These are phyloP conservation scores for Campoletis raptor DNA, from an alignment of 2,888 invertebrate genomes.

Conservation along the genomic window DNA sequence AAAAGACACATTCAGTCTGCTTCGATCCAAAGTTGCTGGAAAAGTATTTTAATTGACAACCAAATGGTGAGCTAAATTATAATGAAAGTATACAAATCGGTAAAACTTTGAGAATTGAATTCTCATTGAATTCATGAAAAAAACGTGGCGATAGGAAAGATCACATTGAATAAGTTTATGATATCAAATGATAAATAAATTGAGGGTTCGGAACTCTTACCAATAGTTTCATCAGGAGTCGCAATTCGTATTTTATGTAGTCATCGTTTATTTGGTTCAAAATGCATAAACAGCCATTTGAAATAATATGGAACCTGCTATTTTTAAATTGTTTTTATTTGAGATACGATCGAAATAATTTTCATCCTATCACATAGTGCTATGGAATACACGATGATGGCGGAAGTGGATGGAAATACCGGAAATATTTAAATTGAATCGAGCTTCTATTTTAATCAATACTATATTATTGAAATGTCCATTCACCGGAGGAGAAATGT, in stretches of 20 bases:
- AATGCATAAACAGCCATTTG: neutral
- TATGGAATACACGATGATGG: neutral
- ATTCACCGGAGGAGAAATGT: conserved; percentile 53
- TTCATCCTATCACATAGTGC: neutral
- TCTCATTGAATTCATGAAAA: no score
- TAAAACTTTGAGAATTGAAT: no score
- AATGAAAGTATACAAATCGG: no score
- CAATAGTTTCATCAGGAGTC: neutral
- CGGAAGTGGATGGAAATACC: conserved; percentile 9
- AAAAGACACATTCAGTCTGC: conserved; percentile 14
- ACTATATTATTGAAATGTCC: conserved; percentile 59
- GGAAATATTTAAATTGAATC: conserved; percentile 56
- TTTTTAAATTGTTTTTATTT: neutral
- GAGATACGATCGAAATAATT: neutral
- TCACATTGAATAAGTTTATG: neutral
- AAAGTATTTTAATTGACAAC: neutral
- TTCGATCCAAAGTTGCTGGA: neutral
- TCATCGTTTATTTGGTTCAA: neutral
- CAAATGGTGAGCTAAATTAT: neutral
- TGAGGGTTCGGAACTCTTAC: neutral
- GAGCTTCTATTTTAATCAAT: conserved; percentile 41
- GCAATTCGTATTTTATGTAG: neutral
- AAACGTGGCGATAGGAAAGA: neutral
- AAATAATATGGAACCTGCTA: neutral
- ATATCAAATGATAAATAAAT: neutral